Conservation (phyloP, 2,113 vertebrate species). For the Craseonycteris thonglongyai region DNA sequence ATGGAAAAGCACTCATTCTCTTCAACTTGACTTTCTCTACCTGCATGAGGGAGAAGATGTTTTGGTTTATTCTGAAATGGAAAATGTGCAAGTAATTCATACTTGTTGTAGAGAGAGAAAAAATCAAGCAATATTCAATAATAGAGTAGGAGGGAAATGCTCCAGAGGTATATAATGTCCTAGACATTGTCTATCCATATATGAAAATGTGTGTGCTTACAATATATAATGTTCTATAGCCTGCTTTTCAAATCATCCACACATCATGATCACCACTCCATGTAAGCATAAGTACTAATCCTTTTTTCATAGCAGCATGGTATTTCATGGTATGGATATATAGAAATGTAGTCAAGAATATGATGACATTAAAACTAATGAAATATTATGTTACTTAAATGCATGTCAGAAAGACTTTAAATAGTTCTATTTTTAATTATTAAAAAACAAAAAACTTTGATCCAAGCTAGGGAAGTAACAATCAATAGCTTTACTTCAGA, state of each 20-base stretch:
- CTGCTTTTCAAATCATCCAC: not conserved
- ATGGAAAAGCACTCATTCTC: not conserved
- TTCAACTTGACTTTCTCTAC: not conserved
- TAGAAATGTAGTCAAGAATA: not conserved
- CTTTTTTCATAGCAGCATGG: not conserved
- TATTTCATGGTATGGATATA: not conserved
- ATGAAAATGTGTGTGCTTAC: not conserved
- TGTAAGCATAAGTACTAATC: not conserved
- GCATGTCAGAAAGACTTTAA: not conserved
- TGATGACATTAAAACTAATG: not conserved
- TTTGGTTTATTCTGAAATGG: constrained; percentile 8
- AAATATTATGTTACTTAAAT: not conserved
- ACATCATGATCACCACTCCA: not conserved
- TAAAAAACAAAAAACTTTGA: not conserved
- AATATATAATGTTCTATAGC: not conserved
- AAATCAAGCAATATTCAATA: not conserved
- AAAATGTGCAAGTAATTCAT: not conserved
- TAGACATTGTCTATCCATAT: not conserved
- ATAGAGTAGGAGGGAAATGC: not conserved
- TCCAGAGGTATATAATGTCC: not conserved
- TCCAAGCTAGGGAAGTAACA: not conserved
- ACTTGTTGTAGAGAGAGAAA: not conserved
- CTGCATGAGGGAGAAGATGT: not conserved
- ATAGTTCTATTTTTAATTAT: constrained; percentile 21
- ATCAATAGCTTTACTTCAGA: not conserved